Base-by-base conservation (phyloP, 2,113 vertebrate species). In the Aegypius monachus region DNA sequence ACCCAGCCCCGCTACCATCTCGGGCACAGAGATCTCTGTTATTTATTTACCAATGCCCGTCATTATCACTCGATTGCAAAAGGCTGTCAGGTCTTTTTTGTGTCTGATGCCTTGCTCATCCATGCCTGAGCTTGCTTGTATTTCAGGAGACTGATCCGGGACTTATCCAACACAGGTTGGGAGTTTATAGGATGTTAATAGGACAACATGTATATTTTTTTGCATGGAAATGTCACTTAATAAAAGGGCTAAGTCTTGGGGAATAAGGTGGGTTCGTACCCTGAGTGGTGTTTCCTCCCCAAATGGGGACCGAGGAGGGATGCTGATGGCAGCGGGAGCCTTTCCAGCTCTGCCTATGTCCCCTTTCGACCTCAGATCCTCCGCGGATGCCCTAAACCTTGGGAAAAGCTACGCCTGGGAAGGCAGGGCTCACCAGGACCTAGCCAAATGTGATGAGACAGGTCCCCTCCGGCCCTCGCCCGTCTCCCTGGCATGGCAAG, bases 401-500 rank as follows among this genome's bases (percentile, higher is more conserved):
- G 71, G 88, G 70, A 78, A 82, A 94, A 94, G 40, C 71, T 45
- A 25, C 43, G 56, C 63, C 81, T 71, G 82, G 18, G 43, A 58
- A 86, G 63, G 56, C 70, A 90, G 70, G 1, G 26, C 88, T 94
- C 58, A 66, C 11, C 1, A 10, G 58, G 77, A 65, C 45, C 25
- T 71, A 82, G 45, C 38, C 82, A 86, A 86, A 94, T 6, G 29
- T 2, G 7, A 81, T 29, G 15, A 71, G 92, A 94, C 92, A 90
- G 70, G 31, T 82, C n/a, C 88, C 92, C 81, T 77, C 81, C 88
- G 72, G n/a, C n/a, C n/a, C n/a, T n/a, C n/a, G n/a, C n/a, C n/a
- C n/a, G n/a, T n/a, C n/a, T n/a, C n/a, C n/a, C n/a, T n/a, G n/a
- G n/a, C n/a, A n/a, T n/a, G n/a, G n/a, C n/a, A n/a, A n/a, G n/a